phyloP scores from a whole-genome alignment of 2,113 vertebrate species.

The Pandion haliaetus region DNA sequence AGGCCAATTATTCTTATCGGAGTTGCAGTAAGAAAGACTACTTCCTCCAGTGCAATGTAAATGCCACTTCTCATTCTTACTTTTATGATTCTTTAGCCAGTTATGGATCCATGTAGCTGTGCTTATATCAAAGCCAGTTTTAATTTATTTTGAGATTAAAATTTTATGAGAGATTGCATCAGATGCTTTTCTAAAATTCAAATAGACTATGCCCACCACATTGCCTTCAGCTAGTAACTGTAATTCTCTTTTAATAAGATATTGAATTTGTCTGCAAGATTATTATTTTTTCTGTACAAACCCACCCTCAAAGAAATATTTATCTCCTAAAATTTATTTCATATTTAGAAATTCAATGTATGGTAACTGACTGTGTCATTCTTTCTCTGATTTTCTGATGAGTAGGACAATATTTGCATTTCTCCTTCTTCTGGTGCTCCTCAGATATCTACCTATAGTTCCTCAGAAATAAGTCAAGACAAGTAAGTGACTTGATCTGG shows the following conservation, averaged over 20 bases:
- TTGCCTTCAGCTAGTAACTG: conserved; percentile 53
- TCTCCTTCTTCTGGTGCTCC: not conserved
- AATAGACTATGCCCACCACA: conserved; percentile 26
- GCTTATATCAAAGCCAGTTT: conserved; percentile 54
- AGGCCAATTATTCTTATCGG: conserved; percentile 14
- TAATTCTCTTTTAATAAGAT: conserved; percentile 53
- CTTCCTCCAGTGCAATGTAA: conserved; percentile 32
- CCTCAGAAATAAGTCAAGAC: not conserved
- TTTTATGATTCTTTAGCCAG: conserved; percentile 45
- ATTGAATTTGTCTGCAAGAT: conserved; percentile 30
- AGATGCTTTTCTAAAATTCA: conserved; percentile 61
- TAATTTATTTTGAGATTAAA: conserved; percentile 67
- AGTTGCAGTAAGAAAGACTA: not conserved
- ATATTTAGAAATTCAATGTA: not conserved
- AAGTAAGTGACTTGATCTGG: not conserved
- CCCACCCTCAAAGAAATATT: conserved; percentile 9
- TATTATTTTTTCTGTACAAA: not conserved
- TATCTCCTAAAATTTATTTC: conserved; percentile 13
- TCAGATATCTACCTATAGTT: not conserved
- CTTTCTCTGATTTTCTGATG: not conserved
- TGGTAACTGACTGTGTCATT: not conserved
- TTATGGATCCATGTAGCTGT: conserved; percentile 30
- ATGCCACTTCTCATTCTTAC: conserved; percentile 46
- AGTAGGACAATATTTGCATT: not conserved
- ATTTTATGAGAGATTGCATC: conserved; percentile 61